phyloP scores from a whole-genome alignment of 2,113 vertebrate species.

The Varanus komodoensis region DNA sequence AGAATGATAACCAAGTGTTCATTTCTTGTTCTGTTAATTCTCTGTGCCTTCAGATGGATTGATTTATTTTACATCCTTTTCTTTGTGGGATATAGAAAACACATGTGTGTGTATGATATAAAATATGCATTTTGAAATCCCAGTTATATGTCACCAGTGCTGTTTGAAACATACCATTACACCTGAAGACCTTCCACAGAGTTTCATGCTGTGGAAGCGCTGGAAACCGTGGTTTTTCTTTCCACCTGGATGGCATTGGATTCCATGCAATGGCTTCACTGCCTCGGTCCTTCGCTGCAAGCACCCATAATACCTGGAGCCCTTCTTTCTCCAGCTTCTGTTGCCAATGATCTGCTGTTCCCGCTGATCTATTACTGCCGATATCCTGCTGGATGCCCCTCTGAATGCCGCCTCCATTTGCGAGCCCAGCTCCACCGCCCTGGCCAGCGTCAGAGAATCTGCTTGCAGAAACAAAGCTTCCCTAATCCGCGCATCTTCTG shows the following conservation, averaged over 20 bases:
- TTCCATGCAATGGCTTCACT: background rate
- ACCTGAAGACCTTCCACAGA: background rate
- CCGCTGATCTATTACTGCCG: conserved; percentile 45
- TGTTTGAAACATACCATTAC: conserved; percentile 29
- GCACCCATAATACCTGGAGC: background rate
- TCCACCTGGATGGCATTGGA: conserved; percentile 9
- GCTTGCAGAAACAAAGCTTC: conserved; percentile 42
- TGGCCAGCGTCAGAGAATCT: conserved; percentile 37
- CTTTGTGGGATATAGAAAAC: background rate
- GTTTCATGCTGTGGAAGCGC: background rate
- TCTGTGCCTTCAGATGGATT: background rate
- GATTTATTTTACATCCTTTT: background rate
- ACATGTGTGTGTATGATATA: background rate
- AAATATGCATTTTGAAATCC: background rate
- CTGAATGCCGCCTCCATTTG: conserved; percentile 53
- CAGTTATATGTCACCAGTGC: conserved; percentile 16
- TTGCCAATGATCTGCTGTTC: conserved; percentile 24
- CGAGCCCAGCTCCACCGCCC: conserved; percentile 38
- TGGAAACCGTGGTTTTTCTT: conserved; percentile 33
- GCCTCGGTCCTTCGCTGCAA: conserved; percentile 35
- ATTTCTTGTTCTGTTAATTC: background rate
- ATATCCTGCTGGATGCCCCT: conserved; percentile 13
- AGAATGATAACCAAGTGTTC: background rate
- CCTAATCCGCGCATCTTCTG: conserved; percentile 26
- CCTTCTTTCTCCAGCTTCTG: conserved; percentile 46